Conservation (phyloP, 1,140 invertebrate species). For the Brachionus manjavacas region DNA sequence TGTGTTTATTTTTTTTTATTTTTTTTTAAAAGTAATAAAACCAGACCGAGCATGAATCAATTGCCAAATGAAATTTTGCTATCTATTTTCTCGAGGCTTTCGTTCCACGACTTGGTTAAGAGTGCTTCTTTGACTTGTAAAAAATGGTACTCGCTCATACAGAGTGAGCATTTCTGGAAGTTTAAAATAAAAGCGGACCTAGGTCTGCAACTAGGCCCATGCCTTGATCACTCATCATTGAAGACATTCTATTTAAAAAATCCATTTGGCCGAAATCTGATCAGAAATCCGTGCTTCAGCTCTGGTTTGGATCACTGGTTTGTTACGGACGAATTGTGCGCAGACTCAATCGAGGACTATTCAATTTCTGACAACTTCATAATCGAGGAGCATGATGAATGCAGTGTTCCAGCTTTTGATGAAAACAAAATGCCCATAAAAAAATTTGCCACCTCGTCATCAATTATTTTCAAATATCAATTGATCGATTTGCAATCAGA, state of each 20-base stretch:
- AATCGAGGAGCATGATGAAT: slow-evolving; percentile 5
- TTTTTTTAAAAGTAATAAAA: not conserved
- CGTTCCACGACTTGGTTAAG: not conserved
- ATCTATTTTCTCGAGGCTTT: not conserved
- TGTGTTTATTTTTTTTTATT: not conserved
- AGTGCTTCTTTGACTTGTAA: not conserved
- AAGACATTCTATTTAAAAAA: not conserved
- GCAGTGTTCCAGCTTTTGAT: not conserved
- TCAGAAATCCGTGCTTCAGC: not conserved
- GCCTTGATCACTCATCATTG: not conserved
- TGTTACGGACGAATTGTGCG: not conserved
- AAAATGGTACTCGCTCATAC: not conserved
- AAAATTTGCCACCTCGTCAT: slow-evolving; percentile 1
- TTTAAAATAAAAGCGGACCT: not conserved
- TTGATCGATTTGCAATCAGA: not conserved
- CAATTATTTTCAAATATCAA: slow-evolving; percentile 1
- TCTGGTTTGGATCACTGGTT: not conserved
- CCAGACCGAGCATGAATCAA: not conserved
- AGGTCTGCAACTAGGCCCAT: not conserved
- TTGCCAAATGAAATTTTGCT: slow-evolving; percentile 2
- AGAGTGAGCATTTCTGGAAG: not conserved
- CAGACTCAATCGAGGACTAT: not conserved
- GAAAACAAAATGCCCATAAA: not conserved
- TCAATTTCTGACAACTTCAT: not conserved
- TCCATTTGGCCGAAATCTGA: not conserved